These are phyloP conservation scores for Nesogale talazaci DNA, from an alignment of 2,113 vertebrate species.

Conservation along the genomic window DNA sequence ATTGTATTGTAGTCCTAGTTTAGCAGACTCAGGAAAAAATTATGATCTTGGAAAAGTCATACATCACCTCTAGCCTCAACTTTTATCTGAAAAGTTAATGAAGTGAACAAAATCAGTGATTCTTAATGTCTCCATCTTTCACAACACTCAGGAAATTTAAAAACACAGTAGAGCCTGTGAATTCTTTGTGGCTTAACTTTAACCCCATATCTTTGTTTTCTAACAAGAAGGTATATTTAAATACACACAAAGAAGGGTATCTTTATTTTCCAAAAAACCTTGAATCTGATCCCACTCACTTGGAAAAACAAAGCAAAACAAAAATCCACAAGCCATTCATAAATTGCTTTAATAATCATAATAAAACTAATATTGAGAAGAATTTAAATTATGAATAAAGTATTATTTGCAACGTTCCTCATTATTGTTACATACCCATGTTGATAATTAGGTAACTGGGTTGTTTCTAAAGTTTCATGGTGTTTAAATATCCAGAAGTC, in stretches of 20 bases:
- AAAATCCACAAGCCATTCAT: background rate
- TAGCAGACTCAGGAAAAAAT: background rate
- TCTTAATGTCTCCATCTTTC: background rate
- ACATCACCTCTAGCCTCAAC: slow-evolving; percentile 7
- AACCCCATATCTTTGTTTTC: background rate
- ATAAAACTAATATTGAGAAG: background rate
- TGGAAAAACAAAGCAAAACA: background rate
- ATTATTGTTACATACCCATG: background rate
- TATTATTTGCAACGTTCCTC: slow-evolving; percentile 6
- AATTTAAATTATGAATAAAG: slow-evolving; percentile 28
- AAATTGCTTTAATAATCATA: slow-evolving; percentile 28
- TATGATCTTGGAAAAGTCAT: slow-evolving; percentile 35
- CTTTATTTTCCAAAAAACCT: slow-evolving; percentile 51
- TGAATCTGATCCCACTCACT: slow-evolving; percentile 38
- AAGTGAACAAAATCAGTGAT: slow-evolving; percentile 31
- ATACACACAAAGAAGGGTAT: background rate
- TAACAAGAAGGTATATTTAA: slow-evolving; percentile 36
- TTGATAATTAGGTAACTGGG: background rate
- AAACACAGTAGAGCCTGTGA: slow-evolving; percentile 34
- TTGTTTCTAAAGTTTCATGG: slow-evolving; percentile 31
- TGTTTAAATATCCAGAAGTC: slow-evolving; percentile 27
- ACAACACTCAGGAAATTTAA: slow-evolving; percentile 7
- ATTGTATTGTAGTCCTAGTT: background rate
- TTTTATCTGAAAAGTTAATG: slow-evolving; percentile 55
- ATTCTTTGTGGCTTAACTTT: slow-evolving; percentile 22